Percentiles rank a stretch among this genome's conserved stretches.
phyloP scores from a whole-genome alignment of 30 jellyfish, hydroid and myxozoan genomes.

The Chironex yamaguchii region DNA sequence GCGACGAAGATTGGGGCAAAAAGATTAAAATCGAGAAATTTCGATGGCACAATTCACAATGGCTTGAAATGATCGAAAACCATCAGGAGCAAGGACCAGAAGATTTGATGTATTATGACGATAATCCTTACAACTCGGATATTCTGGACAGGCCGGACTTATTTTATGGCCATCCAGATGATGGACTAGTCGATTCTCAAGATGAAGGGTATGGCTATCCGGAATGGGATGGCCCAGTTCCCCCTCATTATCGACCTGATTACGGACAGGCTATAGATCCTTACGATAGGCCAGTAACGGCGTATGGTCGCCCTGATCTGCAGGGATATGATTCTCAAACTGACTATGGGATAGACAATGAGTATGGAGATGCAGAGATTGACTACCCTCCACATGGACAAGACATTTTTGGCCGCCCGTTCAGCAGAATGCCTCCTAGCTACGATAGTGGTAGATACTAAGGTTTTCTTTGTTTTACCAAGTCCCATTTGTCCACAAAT shows the following conservation, averaged over 20 bases:
- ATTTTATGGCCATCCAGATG: constrained; percentile 92
- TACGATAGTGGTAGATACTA: constrained; percentile 71
- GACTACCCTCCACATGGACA: constrained; percentile 74
- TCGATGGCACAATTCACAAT: constrained; percentile 99
- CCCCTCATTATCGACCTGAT: constrained; percentile 56
- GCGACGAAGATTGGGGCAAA: constrained; percentile 97
- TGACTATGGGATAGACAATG: constrained; percentile 39
- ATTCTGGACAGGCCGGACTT: constrained; percentile 92
- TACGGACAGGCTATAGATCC: constrained; percentile 40
- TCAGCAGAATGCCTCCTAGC: constrained; percentile 52
- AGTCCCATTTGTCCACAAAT: not conserved
- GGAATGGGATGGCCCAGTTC: constrained; percentile 73
- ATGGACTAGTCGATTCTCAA: constrained; percentile 56
- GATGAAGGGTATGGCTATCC: constrained; percentile 70
- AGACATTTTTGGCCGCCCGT: constrained; percentile 24
- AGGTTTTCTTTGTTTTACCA: too few species aligned
- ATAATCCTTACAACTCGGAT: constrained; percentile 69
- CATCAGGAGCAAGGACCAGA: constrained; percentile 67
- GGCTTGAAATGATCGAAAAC: constrained; percentile 96
- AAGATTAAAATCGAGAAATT: constrained; percentile 86
- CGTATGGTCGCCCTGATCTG: constrained; percentile 73
- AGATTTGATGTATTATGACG: constrained; percentile 63
- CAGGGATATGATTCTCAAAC: constrained; percentile 22
- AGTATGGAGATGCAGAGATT: constrained; percentile 74
- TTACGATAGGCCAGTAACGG: constrained; percentile 70